Evolutionary conservation across 2,797 vertebrate species (phyloP), one percentile per base, ranked within the genome.

Genomic region (Pyrocephalus nanus): DNA sequence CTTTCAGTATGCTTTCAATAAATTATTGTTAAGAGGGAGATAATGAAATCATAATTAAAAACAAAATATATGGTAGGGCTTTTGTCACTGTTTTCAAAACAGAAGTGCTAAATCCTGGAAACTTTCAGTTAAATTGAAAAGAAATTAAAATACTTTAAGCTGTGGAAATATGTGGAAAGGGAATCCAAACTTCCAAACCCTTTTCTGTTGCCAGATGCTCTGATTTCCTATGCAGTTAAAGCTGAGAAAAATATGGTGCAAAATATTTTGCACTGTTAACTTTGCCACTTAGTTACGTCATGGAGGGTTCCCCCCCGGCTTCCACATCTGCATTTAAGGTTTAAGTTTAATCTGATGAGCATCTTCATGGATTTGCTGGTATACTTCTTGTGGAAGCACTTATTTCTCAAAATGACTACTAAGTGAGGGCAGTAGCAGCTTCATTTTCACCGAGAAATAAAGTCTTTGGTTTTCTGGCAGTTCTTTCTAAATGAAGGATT

Each of bases 121-220:
- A 81, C 20, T 69, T 91, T 66, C 9, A 58, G 69, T 91, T 93
- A 88, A 92, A 90, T 50, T 81, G 70, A 86, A 75, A 78, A 86
- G 51, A 75, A 84, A 86, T 61, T 86, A 1, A 61, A 66, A 84
- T 86, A 81, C 64, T 88, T 91, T 65, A 83, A 92, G 66, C 47
- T 78, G 69, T 93, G 86, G 62, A 96, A 93, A 75, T 94, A 93
- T 55, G 70, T 84, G 74, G 66, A 89, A 72, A 70, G 29, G 45
- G 29, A 27, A 94, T 93, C 80, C 77, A 91, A 64, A 60, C 93
- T 90, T 90, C 61, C 90, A 80, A 48, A 70, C n/a, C 62, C 36
- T 25, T 40, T 88, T 90, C 58, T 84, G 5, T 93, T 96, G 84
- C 91, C 74, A 84, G 29, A 62, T 93, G 40, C 48, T 91, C 71